phyloP scores from a whole-genome alignment of 2,113 vertebrate species.

The Laticauda laticaudata region DNA sequence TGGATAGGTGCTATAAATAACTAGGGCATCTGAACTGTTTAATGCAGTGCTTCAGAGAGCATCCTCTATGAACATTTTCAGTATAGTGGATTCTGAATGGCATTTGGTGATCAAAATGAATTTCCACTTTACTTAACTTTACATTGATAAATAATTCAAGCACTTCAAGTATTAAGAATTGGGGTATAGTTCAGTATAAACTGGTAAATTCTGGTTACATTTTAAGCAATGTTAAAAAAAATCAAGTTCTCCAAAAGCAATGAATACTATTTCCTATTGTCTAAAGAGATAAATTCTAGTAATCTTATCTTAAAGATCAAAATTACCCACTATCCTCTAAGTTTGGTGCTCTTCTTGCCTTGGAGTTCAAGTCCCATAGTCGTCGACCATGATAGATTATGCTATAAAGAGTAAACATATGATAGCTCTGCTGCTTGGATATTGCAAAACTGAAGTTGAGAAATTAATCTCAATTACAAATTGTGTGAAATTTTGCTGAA shows the following conservation, averaged over 20 bases:
- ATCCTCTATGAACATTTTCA: constrained; percentile 64
- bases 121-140: background rate
- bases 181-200: constrained; percentile 33
- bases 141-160: constrained; percentile 24
- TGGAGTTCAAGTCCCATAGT: background rate
- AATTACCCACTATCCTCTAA: background rate
- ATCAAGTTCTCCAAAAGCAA: background rate
- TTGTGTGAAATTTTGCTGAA: background rate
- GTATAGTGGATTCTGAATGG: constrained; percentile 34
- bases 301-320: background rate
- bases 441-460: background rate
- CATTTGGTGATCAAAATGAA: constrained; percentile 20
- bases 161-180: constrained; percentile 30
- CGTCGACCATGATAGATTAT: background rate
- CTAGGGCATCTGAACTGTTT: constrained; percentile 64
- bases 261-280: background rate
- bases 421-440: background rate
- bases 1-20: constrained; percentile 79
- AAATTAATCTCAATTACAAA: background rate
- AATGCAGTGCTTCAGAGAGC: constrained; percentile 68
- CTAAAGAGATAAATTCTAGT: background rate
- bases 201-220: background rate
- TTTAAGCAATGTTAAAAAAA: background rate
- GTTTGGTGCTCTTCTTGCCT: background rate
- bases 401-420: background rate